Base-by-base conservation (phyloP, 92 coral and sea anemone genomes). In the Anthopleura xanthogrammica region DNA sequence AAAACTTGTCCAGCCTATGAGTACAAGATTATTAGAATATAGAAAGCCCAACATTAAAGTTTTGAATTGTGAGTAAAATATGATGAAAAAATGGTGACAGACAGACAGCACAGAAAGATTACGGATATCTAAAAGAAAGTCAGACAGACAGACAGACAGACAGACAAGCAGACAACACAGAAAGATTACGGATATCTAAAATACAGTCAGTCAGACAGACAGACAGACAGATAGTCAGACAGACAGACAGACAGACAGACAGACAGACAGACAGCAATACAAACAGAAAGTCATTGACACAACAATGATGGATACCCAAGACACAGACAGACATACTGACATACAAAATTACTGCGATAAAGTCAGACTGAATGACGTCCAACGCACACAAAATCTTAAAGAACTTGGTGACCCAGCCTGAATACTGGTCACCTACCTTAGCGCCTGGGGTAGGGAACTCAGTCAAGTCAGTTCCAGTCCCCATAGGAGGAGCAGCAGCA, bases 391-490 rank as follows among this genome's bases (percentile, higher is more conserved):
- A 7, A 29, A 48, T 23, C 77, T n/a, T 68, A 68, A 42, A 72
- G 19, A 36, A 75, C 78, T 7, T 17, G 90, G 92, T 86, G 89
- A 89, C 92, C 92, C 82, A 80, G 81, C 82, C 84, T 80, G 82
- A 1, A 57, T 56, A 64, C 72, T 85, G 89, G 87, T 82, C 84
- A 91, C 95, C 91, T 91, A 93, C 98, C 98, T 93, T 93, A 71
- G 87, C 89, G 60, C 86, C 90, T 22, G 95, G 90, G 87, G 85
- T 78, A 77, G 94, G 90, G 82, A 91, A 85, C 86, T 87, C 95
- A 88, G 93, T 83, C 80, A 70, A 89, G 82, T 93, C 95, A 52
- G 89, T 60, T 86, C 98, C 93, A 91, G 93, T 82, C 89, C 93
- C 93, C 95, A 92, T 78, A 71, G 84, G 16, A 68, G 55, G 16